Evolutionary conservation across 2,888 invertebrate genomes (phyloP).

Genomic region (Tribolium freemani): DNA sequence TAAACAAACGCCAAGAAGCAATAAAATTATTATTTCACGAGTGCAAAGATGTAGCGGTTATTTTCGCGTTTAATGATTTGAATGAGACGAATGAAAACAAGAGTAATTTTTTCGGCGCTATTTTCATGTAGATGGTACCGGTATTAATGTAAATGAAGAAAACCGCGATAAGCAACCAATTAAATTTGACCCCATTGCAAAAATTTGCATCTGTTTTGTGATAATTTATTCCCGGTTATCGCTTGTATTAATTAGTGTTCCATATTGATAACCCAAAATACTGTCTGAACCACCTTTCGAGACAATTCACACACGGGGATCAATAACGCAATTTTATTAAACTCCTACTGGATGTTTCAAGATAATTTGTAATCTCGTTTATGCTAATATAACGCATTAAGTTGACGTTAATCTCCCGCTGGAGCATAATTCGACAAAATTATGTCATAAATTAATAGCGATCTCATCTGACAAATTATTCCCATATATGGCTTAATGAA

Average conservation of each 20-base stretch:
- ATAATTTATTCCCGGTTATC: conserved; percentile 22
- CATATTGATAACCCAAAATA: not conserved
- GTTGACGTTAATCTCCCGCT: not conserved
- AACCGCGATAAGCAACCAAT: conserved; percentile 33
- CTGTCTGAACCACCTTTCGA: not conserved
- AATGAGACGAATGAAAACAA: not conserved
- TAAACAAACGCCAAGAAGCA: conserved; percentile 5
- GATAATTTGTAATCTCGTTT: not conserved
- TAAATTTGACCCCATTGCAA: conserved; percentile 37
- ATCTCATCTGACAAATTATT: not conserved
- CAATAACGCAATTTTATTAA: not conserved
- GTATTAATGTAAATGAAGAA: conserved; percentile 28
- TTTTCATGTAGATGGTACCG: conserved; percentile 20
- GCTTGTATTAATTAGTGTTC: conserved; percentile 7
- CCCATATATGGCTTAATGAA: not conserved
- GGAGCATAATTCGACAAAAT: not conserved
- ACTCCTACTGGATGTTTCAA: not conserved
- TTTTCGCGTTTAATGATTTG: not conserved
- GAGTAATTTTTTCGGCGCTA: not conserved
- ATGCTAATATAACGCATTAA: not conserved
- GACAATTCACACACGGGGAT: not conserved
- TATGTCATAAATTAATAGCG: not conserved
- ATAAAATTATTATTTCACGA: conserved; percentile 15
- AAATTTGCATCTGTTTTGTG: conserved; percentile 37
- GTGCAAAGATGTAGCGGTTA: not conserved